Percentiles rank a stretch among this genome's conserved stretches.
phyloP scores from a whole-genome alignment of 2,888 invertebrate genomes.

The Cataglyphis livida region DNA sequence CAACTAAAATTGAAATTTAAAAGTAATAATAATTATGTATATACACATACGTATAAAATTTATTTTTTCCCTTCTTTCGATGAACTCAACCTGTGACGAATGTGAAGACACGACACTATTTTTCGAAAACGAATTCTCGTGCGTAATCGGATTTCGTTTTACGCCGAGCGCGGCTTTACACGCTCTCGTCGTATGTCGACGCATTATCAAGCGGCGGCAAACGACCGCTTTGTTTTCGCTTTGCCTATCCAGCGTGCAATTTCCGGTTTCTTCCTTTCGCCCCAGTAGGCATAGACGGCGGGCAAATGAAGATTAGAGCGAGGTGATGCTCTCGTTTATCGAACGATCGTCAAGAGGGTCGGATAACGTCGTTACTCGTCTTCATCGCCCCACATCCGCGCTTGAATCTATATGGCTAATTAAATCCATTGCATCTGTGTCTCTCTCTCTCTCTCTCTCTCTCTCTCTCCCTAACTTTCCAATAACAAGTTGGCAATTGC shows the following conservation, averaged over 20 bases:
- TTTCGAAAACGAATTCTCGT: not conserved
- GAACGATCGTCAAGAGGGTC: conserved; percentile 69
- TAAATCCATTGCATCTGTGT: conserved; percentile 63
- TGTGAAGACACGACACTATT: not conserved
- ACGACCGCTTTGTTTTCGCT: conserved; percentile 39
- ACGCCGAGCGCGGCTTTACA: not conserved
- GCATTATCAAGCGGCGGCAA: conserved; percentile 20
- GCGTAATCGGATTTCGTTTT: conserved; percentile 15
- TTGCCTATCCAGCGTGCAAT: conserved; percentile 61
- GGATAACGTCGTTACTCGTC: conserved; percentile 70
- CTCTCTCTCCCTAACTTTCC: conserved; percentile 19
- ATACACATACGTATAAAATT: not conserved
- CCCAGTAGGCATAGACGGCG: conserved; percentile 28
- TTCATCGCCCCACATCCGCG: conserved; percentile 65
- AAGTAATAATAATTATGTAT: no score
- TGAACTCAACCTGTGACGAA: not conserved
- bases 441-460: not conserved
- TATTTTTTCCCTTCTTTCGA: not conserved
- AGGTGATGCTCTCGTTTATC: conserved; percentile 71
- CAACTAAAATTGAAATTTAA: not conserved
- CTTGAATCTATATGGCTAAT: conserved; percentile 67
- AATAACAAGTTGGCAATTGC: conserved; percentile 48
- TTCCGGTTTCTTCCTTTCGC: conserved; percentile 67
- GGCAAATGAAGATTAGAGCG: conserved; percentile 61
- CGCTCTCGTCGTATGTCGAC: not conserved